These are phyloP conservation scores for Cynaeus angustus DNA, from an alignment of 2,888 invertebrate genomes.

Conservation along the genomic window DNA sequence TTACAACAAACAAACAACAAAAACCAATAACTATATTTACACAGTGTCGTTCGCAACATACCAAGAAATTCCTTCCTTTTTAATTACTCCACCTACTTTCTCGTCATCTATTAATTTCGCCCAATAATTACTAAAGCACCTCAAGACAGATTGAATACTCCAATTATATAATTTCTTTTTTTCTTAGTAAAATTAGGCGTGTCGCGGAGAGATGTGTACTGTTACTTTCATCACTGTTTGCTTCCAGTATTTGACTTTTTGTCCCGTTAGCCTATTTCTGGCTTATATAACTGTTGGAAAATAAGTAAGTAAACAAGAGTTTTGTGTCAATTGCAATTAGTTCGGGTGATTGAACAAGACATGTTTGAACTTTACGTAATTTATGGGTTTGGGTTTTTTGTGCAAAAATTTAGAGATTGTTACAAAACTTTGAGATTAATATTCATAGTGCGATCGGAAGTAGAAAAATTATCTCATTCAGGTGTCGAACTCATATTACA, in stretches of 20 bases:
- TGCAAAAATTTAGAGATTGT: background rate
- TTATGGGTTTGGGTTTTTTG: slow-evolving; percentile 2
- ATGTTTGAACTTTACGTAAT: slow-evolving; percentile 3
- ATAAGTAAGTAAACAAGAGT: background rate
- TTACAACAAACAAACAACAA: background rate
- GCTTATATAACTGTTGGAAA: slow-evolving; percentile 3
- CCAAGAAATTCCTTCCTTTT: slow-evolving; percentile 7
- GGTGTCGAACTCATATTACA: background rate
- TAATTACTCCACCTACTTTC: slow-evolving; percentile 18
- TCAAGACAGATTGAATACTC: background rate
- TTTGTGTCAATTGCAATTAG: slow-evolving; percentile 9
- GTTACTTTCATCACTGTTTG: background rate
- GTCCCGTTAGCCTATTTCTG: slow-evolving; percentile 22
- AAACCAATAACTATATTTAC: background rate
- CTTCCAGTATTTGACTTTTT: slow-evolving; percentile 10
- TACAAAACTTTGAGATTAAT: background rate
- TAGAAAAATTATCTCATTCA: background rate
- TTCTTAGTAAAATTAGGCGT: background rate
- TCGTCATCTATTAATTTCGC: slow-evolving; percentile 7
- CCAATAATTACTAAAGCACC: background rate
- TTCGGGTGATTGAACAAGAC: slow-evolving; percentile 1
- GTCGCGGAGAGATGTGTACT: background rate
- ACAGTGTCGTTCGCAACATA: background rate
- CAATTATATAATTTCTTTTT: slow-evolving; percentile 5
- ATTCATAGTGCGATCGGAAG: background rate